phyloP scores from a whole-genome alignment of 1,140 invertebrate species.

The Radopholus similis region DNA sequence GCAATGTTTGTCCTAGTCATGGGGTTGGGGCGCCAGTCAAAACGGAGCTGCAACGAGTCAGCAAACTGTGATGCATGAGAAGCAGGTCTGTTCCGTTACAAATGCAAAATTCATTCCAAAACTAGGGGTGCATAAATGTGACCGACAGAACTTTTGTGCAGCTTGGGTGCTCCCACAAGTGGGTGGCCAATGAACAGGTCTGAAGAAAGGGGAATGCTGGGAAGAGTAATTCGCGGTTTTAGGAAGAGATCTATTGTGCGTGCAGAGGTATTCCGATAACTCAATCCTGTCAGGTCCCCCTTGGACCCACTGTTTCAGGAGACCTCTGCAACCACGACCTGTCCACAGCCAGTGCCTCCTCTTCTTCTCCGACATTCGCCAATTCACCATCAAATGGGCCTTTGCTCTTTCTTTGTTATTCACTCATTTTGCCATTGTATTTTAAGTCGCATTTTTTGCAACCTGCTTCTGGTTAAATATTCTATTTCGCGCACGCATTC shows the following conservation, averaged over 20 bases:
- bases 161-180: conserved; percentile 55
- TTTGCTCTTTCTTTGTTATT: not conserved
- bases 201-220: no score
- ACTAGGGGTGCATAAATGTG: conserved; percentile 57
- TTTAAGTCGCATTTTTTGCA: no score
- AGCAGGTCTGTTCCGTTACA: no score
- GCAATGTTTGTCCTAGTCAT: no score
- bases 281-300: not conserved
- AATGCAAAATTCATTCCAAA: no score
- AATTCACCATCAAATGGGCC: no score
- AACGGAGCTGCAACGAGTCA: not conserved
- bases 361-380: no score
- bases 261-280: conserved; percentile 13
- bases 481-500: no score
- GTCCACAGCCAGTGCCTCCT: conserved; percentile 16
- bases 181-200: conserved; percentile 46
- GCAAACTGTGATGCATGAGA: conserved; percentile 36
- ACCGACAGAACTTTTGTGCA: conserved; percentile 44
- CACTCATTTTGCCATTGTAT: not conserved
- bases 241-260: conserved; percentile 41
- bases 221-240: not conserved
- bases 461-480: no score
- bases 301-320: not conserved
- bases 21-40: not conserved
- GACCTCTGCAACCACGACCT: conserved; percentile 18